Evolutionary conservation across 2,113 vertebrate species (phyloP).

Genomic region (Petrocephalus microphthalmus): DNA sequence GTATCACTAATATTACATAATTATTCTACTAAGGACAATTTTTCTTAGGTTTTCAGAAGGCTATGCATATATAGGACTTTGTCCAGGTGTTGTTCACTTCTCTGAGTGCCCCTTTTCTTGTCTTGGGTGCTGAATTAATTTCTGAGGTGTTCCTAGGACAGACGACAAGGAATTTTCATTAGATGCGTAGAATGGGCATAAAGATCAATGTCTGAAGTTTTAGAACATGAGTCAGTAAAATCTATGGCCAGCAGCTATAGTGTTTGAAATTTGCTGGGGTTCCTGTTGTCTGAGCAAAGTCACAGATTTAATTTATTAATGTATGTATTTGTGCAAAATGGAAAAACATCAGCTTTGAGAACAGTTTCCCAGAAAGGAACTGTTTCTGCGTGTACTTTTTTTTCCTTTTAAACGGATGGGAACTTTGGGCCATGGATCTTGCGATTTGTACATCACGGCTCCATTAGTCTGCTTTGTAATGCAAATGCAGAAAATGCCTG

Average conservation of each 20-base stretch:
- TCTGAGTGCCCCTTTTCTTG: neutral
- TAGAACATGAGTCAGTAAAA: neutral
- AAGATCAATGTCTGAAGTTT: neutral
- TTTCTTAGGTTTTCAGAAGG: neutral
- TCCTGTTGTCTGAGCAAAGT: neutral
- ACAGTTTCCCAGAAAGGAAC: neutral
- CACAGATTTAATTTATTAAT: neutral
- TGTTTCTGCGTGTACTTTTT: neutral
- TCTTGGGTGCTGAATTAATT: neutral
- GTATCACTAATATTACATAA: neutral
- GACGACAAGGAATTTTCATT: neutral
- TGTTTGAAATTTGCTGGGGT: neutral
- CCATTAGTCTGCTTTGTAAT: neutral
- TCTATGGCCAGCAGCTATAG: neutral
- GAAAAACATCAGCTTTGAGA: neutral
- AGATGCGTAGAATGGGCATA: neutral
- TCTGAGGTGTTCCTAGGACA: neutral
- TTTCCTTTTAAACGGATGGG: neutral
- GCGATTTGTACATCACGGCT: neutral
- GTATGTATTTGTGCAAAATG: neutral
- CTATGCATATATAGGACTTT: neutral
- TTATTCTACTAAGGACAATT: neutral
- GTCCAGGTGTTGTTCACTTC: neutral
- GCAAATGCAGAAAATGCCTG: neutral
- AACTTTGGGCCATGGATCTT: neutral